phyloP scores from a whole-genome alignment of 2,888 invertebrate species.

The Blera fallax region DNA sequence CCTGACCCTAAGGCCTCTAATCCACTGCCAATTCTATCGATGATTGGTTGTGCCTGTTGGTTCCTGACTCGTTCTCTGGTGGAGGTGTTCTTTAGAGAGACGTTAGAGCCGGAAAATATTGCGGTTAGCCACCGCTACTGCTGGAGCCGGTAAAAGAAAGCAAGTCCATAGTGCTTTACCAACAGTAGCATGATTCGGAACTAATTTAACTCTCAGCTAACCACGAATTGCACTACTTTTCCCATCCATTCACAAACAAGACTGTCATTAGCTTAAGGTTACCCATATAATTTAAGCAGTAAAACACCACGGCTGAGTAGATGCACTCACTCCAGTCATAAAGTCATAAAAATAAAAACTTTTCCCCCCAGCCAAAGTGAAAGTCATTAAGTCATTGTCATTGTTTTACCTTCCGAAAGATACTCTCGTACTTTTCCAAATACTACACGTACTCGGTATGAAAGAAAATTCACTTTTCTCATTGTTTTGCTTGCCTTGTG shows the following conservation, averaged over 20 bases:
- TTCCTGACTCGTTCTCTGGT: too few species aligned
- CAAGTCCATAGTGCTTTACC: too few species aligned
- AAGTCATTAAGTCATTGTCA: constrained; percentile 64
- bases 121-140: too few species aligned
- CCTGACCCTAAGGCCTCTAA: too few species aligned
- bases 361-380: constrained; percentile 48
- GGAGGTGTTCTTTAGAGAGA: too few species aligned
- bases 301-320: constrained; percentile 30
- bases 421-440: background rate
- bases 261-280: constrained; percentile 28
- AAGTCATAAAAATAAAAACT: constrained; percentile 11
- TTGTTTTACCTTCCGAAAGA: constrained; percentile 12
- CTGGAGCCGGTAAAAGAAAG: background rate
- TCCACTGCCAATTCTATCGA: too few species aligned
- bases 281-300: constrained; percentile 28
- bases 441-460: background rate
- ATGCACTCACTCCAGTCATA: constrained; percentile 8
- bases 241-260: constrained; percentile 34
- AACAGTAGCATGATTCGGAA: background rate
- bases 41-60: too few species aligned
- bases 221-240: background rate
- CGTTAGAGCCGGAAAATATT: too few species aligned
- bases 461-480: constrained; percentile 17
- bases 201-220: background rate
- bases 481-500: background rate